Conservation (phyloP, 2,113 vertebrate species). For the Zosterops pallidus region DNA sequence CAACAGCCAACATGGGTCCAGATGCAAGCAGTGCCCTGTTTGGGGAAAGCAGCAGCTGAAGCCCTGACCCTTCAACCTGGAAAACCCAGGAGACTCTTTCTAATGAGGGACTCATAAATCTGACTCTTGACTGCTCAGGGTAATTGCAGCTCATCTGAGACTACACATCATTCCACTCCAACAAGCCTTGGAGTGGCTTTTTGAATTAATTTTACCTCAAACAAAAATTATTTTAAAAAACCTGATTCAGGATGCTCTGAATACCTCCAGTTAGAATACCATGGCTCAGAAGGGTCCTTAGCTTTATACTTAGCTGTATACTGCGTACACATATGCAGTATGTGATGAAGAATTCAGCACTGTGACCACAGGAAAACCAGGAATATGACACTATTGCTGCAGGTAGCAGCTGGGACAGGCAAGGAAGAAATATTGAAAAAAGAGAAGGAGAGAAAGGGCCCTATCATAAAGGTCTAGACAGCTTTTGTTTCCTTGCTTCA, state of each 20-base stretch:
- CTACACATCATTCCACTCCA: neutral
- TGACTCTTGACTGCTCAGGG: neutral
- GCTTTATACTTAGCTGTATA: neutral
- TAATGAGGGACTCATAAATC: neutral
- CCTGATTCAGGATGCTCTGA: neutral
- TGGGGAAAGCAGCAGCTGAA: neutral
- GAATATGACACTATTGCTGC: neutral
- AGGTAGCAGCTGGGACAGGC: neutral
- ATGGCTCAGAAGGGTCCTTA: neutral
- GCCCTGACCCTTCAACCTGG: neutral
- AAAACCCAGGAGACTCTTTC: neutral
- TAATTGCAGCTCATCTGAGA: neutral
- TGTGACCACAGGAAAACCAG: neutral
- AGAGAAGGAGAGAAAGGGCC: neutral
- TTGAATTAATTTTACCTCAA: neutral
- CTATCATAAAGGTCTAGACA: neutral
- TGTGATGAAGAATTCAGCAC: neutral
- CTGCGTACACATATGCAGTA: neutral
- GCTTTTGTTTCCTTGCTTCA: neutral
- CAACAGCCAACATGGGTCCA: neutral
- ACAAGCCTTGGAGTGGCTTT: neutral
- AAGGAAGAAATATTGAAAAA: neutral
- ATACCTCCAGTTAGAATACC: neutral
- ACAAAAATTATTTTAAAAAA: neutral
- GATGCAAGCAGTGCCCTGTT: neutral